Evolutionary conservation across 2,888 invertebrate genomes (phyloP).

Genomic region (Chesias legatella): DNA sequence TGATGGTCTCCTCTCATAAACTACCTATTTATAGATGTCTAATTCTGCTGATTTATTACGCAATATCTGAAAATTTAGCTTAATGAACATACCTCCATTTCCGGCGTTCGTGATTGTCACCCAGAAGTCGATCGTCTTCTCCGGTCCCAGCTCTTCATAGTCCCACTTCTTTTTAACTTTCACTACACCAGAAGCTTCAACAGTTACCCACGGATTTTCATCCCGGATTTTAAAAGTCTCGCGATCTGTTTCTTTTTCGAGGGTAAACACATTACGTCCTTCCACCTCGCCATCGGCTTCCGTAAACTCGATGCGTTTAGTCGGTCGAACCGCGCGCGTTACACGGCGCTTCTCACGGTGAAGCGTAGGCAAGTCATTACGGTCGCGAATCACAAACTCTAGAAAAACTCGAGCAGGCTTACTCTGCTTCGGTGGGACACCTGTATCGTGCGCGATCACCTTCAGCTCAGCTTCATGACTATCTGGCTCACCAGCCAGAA

Average conservation of each 20-base stretch:
- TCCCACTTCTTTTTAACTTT: constrained; percentile 98
- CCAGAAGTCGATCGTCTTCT: constrained; percentile 98
- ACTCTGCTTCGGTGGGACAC: constrained; percentile 86
- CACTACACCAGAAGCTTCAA: constrained; percentile 94
- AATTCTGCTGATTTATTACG: constrained; percentile 18
- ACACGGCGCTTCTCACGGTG: constrained; percentile 88
- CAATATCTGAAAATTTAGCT: constrained; percentile 8
- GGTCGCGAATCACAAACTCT: constrained; percentile 83
- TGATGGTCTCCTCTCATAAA: neutral
- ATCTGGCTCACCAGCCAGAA: constrained; percentile 89
- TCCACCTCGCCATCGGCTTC: constrained; percentile 94
- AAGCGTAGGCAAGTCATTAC: constrained; percentile 82
- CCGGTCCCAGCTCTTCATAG: constrained; percentile 95
- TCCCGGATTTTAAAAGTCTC: constrained; percentile 96
- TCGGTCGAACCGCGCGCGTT: constrained; percentile 95
- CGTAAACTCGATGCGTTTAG: constrained; percentile 94
- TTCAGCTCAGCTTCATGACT: constrained; percentile 84
- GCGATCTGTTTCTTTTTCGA: constrained; percentile 94
- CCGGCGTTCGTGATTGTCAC: constrained; percentile 95
- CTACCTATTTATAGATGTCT: neutral
- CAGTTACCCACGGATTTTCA: constrained; percentile 96
- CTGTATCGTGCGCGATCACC: constrained; percentile 91
- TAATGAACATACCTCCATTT: constrained; percentile 87
- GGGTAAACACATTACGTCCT: constrained; percentile 91
- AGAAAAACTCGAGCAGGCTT: constrained; percentile 88